Evolutionary conservation across 2,797 vertebrate species (phyloP).

Genomic region (Stomatorhinus walkeri): DNA sequence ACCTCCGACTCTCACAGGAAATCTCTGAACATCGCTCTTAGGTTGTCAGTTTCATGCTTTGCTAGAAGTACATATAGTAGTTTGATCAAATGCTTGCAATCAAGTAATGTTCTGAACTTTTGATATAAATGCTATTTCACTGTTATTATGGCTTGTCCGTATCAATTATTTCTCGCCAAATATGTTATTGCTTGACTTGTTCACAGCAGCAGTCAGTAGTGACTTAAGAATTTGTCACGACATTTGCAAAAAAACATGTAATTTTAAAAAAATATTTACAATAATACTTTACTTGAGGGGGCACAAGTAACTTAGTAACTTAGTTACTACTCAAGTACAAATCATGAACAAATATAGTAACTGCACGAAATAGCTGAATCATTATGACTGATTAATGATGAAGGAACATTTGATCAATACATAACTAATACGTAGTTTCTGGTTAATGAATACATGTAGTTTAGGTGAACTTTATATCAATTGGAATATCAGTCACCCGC

Average conservation of each 20-base stretch:
- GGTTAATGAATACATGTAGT: neutral
- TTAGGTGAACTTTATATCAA: neutral
- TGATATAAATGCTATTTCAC: neutral
- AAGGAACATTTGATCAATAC: neutral
- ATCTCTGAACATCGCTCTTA: constrained; percentile 23
- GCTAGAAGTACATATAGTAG: neutral
- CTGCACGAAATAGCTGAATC: neutral
- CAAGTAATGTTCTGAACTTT: neutral
- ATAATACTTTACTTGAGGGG: neutral
- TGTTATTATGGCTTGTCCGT: neutral
- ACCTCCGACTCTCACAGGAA: constrained; percentile 11
- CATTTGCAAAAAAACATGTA: neutral
- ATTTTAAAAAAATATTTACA: neutral
- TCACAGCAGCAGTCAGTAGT: neutral
- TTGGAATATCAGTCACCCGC: neutral
- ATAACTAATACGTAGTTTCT: neutral
- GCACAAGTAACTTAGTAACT: neutral
- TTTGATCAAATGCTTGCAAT: neutral
- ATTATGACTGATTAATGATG: neutral
- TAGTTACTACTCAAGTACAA: neutral
- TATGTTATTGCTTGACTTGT: neutral
- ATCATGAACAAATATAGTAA: neutral
- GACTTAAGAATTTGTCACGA: neutral
- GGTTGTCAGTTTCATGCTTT: neutral
- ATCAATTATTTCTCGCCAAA: neutral